Percentiles rank a stretch among this genome's conserved stretches.
These are phyloP conservation scores for Brachyhypopomus gauderio DNA, from an alignment of 2,113 vertebrate species.

Conservation along the genomic window DNA sequence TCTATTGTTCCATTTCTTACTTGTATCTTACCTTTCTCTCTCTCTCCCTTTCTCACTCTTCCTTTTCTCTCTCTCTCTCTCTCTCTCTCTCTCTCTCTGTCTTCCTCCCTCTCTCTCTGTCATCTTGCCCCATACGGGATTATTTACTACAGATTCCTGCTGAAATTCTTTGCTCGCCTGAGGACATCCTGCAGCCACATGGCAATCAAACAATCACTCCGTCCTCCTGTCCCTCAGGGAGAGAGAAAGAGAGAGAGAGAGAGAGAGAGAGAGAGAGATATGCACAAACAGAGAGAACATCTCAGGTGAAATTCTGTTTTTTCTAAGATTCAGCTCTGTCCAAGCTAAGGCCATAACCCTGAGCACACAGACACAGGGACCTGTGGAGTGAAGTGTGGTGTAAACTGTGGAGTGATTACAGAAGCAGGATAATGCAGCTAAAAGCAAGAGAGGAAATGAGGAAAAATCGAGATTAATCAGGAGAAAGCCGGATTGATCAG, in stretches of 20 bases:
- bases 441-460: too few species aligned
- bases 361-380: neutral
- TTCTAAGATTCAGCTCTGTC: slow-evolving; percentile 16
- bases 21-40: slow-evolving; percentile 24
- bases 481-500: too few species aligned
- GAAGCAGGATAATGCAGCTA: neutral
- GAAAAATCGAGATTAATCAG: too few species aligned
- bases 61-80: slow-evolving; percentile 27
- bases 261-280: slow-evolving; percentile 45
- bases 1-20: slow-evolving; percentile 6
- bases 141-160: slow-evolving; percentile 50
- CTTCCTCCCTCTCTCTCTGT: slow-evolving; percentile 32
- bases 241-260: slow-evolving; percentile 57
- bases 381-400: neutral
- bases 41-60: slow-evolving; percentile 17
- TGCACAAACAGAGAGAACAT: slow-evolving; percentile 1
- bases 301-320: slow-evolving; percentile 22
- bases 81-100: slow-evolving; percentile 6
- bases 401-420: neutral
- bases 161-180: slow-evolving; percentile 44
- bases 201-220: slow-evolving; percentile 50
- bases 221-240: slow-evolving; percentile 53
- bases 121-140: slow-evolving; percentile 49
- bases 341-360: slow-evolving; percentile 2
- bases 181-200: slow-evolving; percentile 53